Evolutionary conservation across 2,888 invertebrate species (phyloP), one percentile per base, ranked within the genome.

Genomic region (Catonia carolina): DNA sequence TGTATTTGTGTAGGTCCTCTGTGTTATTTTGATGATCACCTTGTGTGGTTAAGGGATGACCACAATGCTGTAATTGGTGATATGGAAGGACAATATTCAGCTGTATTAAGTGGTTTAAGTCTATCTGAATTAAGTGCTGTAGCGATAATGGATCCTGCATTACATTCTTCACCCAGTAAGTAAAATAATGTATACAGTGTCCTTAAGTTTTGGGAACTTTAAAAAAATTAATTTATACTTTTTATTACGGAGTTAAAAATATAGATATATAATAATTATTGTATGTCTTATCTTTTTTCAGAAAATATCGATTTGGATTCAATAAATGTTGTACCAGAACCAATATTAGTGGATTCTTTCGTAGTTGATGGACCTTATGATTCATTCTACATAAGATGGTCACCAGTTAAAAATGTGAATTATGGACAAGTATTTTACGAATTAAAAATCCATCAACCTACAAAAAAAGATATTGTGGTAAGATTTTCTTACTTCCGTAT

Each of bases 361-460:
- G 72, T 72, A 47, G 82, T 92, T 3, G 73, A 75, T 2, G 94
- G 94, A 0, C 80, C 80, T 14, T 91, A 86, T 82, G 80, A 87
- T 60, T 78, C 80, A 36, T 95, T 95, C 69, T 88, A 86, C 64
- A 80, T 96, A 39, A 84, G 84, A 1, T 96, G 95, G 95, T 75
- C 81, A 15, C 82, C 87, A 0, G 80, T 86, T 0, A 74, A 73
- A 0, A 82, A 83, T 53, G 85, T 89, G 2, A 91, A 88, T 67
- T 87, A 87, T 68, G 90, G 89, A 12, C 78, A 80, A 2, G 83
- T 93, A 0, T 86, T 84, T 69, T 96, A 95, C 69, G 89, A 91
- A 69, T 79, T 92, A 48, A 84, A 82, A 70, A 76, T 87, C 61
- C 75, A 78, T 6, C 79, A 79, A 61, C 75, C 78, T 35, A 74